A percentile compares a stretch with the other conserved stretches of the same genome.
These are phyloP conservation scores for Scaptodrosophila lebanonensis DNA, from an alignment of 1,140 invertebrate genomes.

Conservation along the genomic window DNA sequence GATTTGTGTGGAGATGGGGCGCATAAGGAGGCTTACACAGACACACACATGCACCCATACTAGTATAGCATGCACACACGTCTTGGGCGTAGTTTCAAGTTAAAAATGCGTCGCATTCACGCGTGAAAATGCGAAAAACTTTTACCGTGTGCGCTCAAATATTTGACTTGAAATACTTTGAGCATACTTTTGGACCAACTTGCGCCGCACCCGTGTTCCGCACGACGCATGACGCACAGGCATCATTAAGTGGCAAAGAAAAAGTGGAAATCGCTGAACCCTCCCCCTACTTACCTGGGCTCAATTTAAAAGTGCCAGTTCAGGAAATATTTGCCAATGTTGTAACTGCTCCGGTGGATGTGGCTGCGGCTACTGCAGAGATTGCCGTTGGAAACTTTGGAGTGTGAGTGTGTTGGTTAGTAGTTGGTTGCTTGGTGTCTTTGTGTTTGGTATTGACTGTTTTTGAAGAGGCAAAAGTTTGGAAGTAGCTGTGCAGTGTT, in stretches of 20 bases:
- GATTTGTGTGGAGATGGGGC: no score
- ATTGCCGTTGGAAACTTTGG: no score
- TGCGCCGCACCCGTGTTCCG: no score
- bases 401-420: constrained; percentile 18
- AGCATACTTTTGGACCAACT: constrained; percentile 53
- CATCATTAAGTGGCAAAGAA: no score
- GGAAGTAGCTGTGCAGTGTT: constrained; percentile 40
- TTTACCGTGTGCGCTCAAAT: constrained; percentile 48
- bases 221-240: no score
- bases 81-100: background rate
- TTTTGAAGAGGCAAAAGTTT: constrained; percentile 41
- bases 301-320: no score
- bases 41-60: no score
- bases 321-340: constrained; percentile 7
- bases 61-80: no score
- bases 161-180: constrained; percentile 42
- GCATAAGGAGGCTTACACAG: no score
- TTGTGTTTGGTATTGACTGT: constrained; percentile 5
- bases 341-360: constrained; percentile 15
- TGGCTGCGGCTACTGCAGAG: background rate
- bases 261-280: no score
- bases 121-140: constrained; percentile 53
- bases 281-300: no score
- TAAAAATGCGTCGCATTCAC: constrained; percentile 18
- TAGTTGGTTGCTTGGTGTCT: constrained; percentile 20